Evolutionary conservation across 1,140 invertebrate genomes (phyloP).

Genomic region (Heliconius nattereri): DNA sequence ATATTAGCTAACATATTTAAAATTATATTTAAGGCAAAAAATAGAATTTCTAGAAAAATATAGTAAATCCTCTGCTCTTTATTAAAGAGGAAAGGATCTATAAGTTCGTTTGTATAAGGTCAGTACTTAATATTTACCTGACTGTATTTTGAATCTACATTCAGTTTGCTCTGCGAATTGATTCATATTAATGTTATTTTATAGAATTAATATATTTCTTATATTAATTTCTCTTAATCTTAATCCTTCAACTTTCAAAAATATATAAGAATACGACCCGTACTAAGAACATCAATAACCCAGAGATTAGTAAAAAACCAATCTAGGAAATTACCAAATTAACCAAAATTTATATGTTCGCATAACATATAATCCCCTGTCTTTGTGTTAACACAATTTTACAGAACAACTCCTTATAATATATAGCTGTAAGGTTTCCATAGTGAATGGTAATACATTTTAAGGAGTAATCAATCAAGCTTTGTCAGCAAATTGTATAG

Average conservation of each 20-base stretch:
- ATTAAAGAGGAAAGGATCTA: too few species aligned
- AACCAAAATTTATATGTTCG: background rate
- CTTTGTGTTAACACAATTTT: background rate
- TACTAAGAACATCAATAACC: background rate
- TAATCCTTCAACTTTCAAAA: too few species aligned
- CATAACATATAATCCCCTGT: background rate
- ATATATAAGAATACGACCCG: too few species aligned
- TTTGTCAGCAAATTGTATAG: constrained; percentile 66
- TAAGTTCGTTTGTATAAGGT: too few species aligned
- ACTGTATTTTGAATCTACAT: too few species aligned
- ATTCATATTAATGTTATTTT: too few species aligned
- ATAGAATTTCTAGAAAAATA: too few species aligned
- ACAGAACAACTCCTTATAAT: constrained; percentile 24
- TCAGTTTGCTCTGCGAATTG: too few species aligned
- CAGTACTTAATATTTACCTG: too few species aligned
- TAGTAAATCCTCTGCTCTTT: too few species aligned
- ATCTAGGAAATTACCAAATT: background rate
- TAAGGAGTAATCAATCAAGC: constrained; percentile 73
- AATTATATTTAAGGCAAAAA: background rate
- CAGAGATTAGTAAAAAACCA: background rate
- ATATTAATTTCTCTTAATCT: too few species aligned
- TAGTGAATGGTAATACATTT: constrained; percentile 56
- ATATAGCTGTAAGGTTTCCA: constrained; percentile 18
- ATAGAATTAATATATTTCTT: too few species aligned
- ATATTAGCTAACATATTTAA: background rate